Evolutionary conservation across 2,113 vertebrate species (phyloP), one percentile per base, ranked within the genome.

Genomic region (Mirounga angustirostris): DNA sequence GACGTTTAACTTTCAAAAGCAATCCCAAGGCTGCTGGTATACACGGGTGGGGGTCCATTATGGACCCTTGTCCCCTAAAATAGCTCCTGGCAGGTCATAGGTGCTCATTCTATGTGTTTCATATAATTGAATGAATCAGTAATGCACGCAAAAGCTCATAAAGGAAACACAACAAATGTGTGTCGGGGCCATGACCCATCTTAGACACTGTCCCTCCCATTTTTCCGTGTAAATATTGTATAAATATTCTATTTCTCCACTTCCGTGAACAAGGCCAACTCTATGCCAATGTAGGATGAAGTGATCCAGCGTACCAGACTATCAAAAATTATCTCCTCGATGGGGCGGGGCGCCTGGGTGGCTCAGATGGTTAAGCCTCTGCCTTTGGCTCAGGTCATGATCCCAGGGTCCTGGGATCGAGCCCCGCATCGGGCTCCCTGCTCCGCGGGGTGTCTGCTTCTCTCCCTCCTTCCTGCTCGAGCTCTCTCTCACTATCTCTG

Each of bases 21-120:
- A 59, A 59, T 73, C 16, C 15, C 65, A 71, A n/a, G 52, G 7
- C 19, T 11, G 14, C 21, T 56, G 78, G 7, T 36, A 8, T 24
- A 3, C 4, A 30, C 13, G 58, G 7, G 14, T 30, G 0, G 7
- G 5, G 1, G 19, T 11, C 16, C 2, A 1, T 15, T 54, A 4
- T n/a, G 5, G 1, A 58, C 6, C 15, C 10, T 22, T 30, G 36
- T 30, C 67, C 84, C 43, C 16, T 69, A 52, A 85, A 50, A 81
- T 36, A 67, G 22, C 43, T 78, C 43, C 28, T 46, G 16, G 15
- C 12, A 13, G 33, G 7, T 3, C 16, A 16, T 4, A 74, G 33
- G 33, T 59, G 12, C 46, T 50, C 46, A 65, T 40, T 59, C 18
- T 63, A 2, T 56, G 16, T 24, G 78, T 78, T 40, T 43, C 30